A percentile compares a stretch with the other conserved stretches of the same genome.
phyloP scores from a whole-genome alignment of 1,140 invertebrate genomes.

The Cylas formicarius region DNA sequence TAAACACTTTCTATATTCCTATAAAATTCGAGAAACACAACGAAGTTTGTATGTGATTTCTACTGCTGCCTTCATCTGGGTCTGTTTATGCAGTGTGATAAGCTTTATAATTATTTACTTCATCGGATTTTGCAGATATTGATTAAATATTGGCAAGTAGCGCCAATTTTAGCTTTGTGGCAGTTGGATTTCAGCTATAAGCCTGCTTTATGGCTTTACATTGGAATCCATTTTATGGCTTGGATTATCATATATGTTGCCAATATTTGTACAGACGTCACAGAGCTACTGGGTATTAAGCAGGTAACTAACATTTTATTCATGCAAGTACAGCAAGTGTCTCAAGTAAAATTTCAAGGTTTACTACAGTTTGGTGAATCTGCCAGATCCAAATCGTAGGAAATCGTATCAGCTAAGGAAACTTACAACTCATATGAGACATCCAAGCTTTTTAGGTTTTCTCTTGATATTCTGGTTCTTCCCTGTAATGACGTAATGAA shows the following conservation, averaged over 20 bases:
- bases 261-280: conserved; percentile 54
- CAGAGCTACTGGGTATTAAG: conserved; percentile 53
- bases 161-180: conserved; percentile 30
- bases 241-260: conserved; percentile 57
- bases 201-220: conserved; percentile 44
- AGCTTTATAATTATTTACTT: conserved; percentile 2
- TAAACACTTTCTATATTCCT: conserved; percentile 26
- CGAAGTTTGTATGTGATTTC: conserved; percentile 36
- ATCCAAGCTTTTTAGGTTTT: conserved; percentile 50
- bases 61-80: conserved; percentile 29
- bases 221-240: conserved; percentile 45
- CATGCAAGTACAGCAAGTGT: background rate
- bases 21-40: conserved; percentile 27
- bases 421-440: conserved; percentile 48
- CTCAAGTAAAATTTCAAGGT: conserved; percentile 26
- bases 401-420: conserved; percentile 45
- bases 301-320: conserved; percentile 42
- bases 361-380: conserved; percentile 44
- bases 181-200: conserved; percentile 29
- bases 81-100: conserved; percentile 12
- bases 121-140: conserved; percentile 25
- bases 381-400: conserved; percentile 41
- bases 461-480: conserved; percentile 47
- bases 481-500: conserved; percentile 49
- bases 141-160: conserved; percentile 32